These are phyloP conservation scores for Albula glossodonta DNA, from an alignment of 2,113 vertebrate species.

Conservation along the genomic window DNA sequence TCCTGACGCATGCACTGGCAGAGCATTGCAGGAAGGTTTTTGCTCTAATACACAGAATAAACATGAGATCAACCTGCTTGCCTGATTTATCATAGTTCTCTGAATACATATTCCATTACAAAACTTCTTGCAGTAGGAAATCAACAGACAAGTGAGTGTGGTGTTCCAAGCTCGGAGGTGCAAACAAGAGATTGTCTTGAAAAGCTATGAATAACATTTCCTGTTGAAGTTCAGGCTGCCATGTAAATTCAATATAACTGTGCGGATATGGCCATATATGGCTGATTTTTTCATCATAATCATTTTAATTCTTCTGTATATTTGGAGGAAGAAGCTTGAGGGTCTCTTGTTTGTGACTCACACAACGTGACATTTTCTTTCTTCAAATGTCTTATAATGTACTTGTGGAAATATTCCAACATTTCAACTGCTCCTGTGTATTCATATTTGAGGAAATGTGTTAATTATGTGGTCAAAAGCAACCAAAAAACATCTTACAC, in stretches of 20 bases:
- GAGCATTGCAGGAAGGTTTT: neutral
- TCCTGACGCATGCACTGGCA: neutral
- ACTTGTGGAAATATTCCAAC: neutral
- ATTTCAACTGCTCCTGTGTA: neutral
- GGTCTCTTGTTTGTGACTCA: neutral
- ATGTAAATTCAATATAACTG: neutral
- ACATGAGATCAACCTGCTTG: neutral
- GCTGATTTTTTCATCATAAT: neutral
- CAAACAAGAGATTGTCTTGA: neutral
- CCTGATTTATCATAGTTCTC: neutral
- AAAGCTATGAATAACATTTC: neutral
- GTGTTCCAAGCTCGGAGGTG: neutral
- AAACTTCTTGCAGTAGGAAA: neutral
- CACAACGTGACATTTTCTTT: constrained; percentile 16
- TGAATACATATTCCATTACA: neutral
- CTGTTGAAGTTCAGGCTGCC: neutral
- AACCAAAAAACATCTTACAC: neutral
- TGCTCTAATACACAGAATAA: neutral
- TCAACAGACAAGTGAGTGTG: neutral
- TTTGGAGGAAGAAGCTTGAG: neutral
- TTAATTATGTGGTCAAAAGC: neutral
- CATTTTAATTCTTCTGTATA: neutral
- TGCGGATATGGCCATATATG: neutral
- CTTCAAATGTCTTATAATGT: neutral
- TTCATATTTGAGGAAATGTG: neutral